Evolutionary conservation across 2,888 invertebrate genomes (phyloP), one percentile per base, ranked within the genome.

Genomic region (Nomada lathburiana): DNA sequence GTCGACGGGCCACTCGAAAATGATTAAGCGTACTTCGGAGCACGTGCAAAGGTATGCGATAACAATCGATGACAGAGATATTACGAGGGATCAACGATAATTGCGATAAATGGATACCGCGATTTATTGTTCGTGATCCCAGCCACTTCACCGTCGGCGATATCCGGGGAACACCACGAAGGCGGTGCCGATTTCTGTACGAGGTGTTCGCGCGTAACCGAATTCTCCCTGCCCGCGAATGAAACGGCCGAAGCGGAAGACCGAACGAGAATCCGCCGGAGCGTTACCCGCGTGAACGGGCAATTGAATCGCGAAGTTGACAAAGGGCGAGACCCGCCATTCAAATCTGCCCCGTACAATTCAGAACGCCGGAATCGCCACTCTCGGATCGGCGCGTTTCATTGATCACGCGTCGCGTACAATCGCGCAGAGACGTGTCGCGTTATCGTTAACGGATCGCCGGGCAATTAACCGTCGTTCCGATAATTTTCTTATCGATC

Each of bases 1-100:
- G 11, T 16, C 47, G 60, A 29, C 18, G 23, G 16, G 16, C 65
- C 78, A 73, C 74, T 76, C 42, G 42, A 77, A 50, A 80, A 44
- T 57, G 16, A 59, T 29, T 47, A 55, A 69, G 36, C 36, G 36
- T 71, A 18, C 52, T 0, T 0, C 10, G 50, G 63, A 69, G 71
- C 86, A 81, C 72, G 81, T 86, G 86, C 80, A 80, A 80, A 73
- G 74, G 36, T 86, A 72, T 71, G 55, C 57, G 62, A 26, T 53
- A 59, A 26, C 55, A 60, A 75, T 80, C 36, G 16, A 55, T 20
- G 86, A 80, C 82, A 84, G 67, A 55, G 70, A 71, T 70, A 70
- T 65, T 69, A 47, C 11, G 23, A 64, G 50, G 52, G 57, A 63
- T 10, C 50, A 29, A 29, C 10, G 83, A 80, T 86, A 86, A 86